Conservation (phyloP, 1,140 invertebrate genomes). For the Sycophaga agraensis region DNA sequence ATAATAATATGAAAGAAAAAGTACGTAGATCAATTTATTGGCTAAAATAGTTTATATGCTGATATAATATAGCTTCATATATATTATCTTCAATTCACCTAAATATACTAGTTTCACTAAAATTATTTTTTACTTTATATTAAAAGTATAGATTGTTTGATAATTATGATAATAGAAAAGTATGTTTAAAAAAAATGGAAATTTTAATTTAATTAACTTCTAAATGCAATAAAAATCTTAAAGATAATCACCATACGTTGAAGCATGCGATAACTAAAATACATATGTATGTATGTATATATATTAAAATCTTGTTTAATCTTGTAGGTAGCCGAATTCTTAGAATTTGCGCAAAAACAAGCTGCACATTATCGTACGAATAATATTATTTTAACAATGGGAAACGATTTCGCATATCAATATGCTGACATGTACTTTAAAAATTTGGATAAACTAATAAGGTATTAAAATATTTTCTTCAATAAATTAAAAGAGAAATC, state of each 20-base stretch:
- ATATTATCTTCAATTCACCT: too few relatives aligned
- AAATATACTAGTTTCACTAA: too few relatives aligned
- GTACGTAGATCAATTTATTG: conserved; percentile 53
- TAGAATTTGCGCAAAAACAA: conserved; percentile 46
- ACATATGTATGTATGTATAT: too few relatives aligned
- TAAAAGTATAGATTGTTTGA: not conserved
- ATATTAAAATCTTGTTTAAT: too few relatives aligned
- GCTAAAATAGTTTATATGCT: too few relatives aligned
- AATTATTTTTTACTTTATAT: not conserved
- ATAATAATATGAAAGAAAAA: conserved; percentile 71
- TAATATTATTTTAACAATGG: conserved; percentile 88
- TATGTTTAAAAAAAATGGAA: not conserved
- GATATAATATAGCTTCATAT: too few relatives aligned
- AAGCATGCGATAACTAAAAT: not conserved
- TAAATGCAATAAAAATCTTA: too few relatives aligned
- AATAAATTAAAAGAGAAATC: too few relatives aligned
- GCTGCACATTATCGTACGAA: conserved; percentile 62
- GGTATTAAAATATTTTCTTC: conserved; percentile 62
- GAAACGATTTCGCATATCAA: conserved; percentile 87
- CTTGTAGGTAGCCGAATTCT: conserved; percentile 34
- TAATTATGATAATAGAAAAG: not conserved
- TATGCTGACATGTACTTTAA: conserved; percentile 79
- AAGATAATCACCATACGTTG: too few relatives aligned
- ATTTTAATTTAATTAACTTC: too few relatives aligned
- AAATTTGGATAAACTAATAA: conserved; percentile 86